Conservation (phyloP, 92 coral and sea anemone species). For the Parazoanthus atlanticus region DNA sequence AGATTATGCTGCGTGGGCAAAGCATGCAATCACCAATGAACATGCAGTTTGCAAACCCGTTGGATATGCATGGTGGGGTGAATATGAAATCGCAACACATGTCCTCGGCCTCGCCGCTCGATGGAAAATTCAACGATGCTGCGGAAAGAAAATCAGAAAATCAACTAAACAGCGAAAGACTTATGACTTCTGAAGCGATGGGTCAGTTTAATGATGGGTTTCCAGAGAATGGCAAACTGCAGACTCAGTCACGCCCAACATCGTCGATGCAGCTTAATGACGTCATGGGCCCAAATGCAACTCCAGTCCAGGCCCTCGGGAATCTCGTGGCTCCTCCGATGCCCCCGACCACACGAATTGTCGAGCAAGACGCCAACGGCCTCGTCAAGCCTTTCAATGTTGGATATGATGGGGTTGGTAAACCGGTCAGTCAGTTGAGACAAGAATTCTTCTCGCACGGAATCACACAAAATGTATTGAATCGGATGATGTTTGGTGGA, state of each 20-base stretch:
- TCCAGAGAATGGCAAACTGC: slow-evolving; percentile 4
- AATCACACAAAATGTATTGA: slow-evolving; percentile 63
- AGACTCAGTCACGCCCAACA: not conserved
- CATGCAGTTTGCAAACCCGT: not conserved
- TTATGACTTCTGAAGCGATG: slow-evolving; percentile 29
- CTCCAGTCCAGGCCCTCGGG: slow-evolving; percentile 29
- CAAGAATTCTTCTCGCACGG: slow-evolving; percentile 53
- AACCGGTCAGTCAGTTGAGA: slow-evolving; percentile 22
- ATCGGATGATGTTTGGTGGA: slow-evolving; percentile 77
- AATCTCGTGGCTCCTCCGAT: slow-evolving; percentile 40
- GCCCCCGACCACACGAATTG: slow-evolving; percentile 29
- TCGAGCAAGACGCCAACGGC: slow-evolving; percentile 31
- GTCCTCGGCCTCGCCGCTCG: not conserved
- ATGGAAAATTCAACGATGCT: not conserved
- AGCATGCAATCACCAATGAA: not conserved
- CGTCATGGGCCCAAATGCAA: slow-evolving; percentile 10
- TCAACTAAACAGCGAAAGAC: not conserved
- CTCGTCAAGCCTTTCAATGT: slow-evolving; percentile 30
- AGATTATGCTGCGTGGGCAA: not conserved
- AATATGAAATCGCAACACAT: not conserved
- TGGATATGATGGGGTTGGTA: slow-evolving; percentile 24
- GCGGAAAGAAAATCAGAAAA: not conserved
- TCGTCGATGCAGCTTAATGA: slow-evolving; percentile 31
- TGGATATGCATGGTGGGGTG: not conserved
- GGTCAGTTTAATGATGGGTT: slow-evolving; percentile 22